These are phyloP conservation scores for Pseudorasbora parva DNA, from an alignment of 2,113 vertebrate genomes.

Conservation along the genomic window DNA sequence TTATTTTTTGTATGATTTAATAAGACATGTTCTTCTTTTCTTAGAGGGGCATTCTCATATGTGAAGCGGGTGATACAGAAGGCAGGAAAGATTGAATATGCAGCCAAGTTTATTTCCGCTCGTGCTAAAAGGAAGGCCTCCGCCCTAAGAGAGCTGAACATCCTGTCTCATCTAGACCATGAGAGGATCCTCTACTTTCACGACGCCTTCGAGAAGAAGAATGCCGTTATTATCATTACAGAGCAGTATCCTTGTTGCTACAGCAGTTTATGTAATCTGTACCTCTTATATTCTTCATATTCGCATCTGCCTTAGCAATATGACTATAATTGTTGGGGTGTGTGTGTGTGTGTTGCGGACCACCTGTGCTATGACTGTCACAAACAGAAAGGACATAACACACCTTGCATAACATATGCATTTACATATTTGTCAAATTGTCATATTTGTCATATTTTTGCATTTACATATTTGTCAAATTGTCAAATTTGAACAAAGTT, in stretches of 20 bases:
- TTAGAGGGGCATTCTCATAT: slow-evolving; percentile 97
- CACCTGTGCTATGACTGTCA: slow-evolving; percentile 6
- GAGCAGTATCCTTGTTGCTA: slow-evolving; percentile 93
- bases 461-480: too few relatives aligned
- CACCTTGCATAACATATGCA: background rate
- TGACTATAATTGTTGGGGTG: background rate
- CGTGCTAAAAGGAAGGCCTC: slow-evolving; percentile 88
- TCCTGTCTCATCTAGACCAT: slow-evolving; percentile 89
- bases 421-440: too few relatives aligned
- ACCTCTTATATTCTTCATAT: too few relatives aligned
- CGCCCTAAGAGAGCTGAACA: slow-evolving; percentile 83
- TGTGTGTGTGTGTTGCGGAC: background rate
- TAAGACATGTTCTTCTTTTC: slow-evolving; percentile 25
- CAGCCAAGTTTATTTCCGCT: slow-evolving; percentile 93
- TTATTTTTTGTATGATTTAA: background rate
- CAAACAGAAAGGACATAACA: slow-evolving; percentile 19
- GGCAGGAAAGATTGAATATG: slow-evolving; percentile 83
- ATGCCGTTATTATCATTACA: slow-evolving; percentile 86
- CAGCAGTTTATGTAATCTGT: too few relatives aligned
- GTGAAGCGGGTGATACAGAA: slow-evolving; percentile 90
- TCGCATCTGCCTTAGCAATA: slow-evolving; percentile 19
- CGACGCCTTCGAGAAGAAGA: slow-evolving; percentile 95
- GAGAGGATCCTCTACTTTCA: slow-evolving; percentile 91
- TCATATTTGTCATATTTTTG: too few relatives aligned
- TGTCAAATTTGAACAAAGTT: background rate